Evolutionary conservation across 2,888 invertebrate genomes (phyloP), one percentile per base, ranked within the genome.

Genomic region (Campopleginae sp.): DNA sequence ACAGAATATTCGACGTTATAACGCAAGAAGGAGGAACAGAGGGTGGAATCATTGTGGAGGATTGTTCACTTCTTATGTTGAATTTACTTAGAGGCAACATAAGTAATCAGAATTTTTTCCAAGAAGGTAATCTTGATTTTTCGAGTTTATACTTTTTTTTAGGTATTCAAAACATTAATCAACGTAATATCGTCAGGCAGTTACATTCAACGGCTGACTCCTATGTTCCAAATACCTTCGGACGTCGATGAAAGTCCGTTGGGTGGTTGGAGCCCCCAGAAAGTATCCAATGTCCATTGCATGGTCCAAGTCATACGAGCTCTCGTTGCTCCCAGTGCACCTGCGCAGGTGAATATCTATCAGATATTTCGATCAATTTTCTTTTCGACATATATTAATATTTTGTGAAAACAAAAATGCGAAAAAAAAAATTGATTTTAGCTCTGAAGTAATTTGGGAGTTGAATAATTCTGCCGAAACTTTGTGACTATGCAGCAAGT

Each of bases 21-120:
- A 95, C 95, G 2, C 97, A 97, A 82, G 99, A 99, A 94, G 98
- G 98, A 4, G 97, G 96, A 89, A 97, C 98, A 1, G 98, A 99
- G 93, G 99, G 99, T 68, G 99, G 98, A 86, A 99, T 99, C 78
- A 98, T 99, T 0, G 99, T 99, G 0, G 99, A 99, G 95, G 99
- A 99, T 94, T 99, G 99, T 93, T 94, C 99, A 3, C 94, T 98
- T 61, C 95, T 99, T 3, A 97, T 99, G 96, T 94, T 99, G 79
- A 99, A 99, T 94, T 95, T 99, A 76, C 94, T 99, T 17, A 97
- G 97, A 92, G 98, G 98, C 91, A 99, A 99, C 93, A 96, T 98
- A 17, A 99, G 98, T 89, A 99, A 99, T 94, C 99, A 99, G 88
- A 99, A 98, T 92, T 98, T 99, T 92, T 99, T 99, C 93, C 98